These are phyloP conservation scores for Caradrina clavipalpis DNA, from an alignment of 2,888 invertebrate species.

Conservation along the genomic window DNA sequence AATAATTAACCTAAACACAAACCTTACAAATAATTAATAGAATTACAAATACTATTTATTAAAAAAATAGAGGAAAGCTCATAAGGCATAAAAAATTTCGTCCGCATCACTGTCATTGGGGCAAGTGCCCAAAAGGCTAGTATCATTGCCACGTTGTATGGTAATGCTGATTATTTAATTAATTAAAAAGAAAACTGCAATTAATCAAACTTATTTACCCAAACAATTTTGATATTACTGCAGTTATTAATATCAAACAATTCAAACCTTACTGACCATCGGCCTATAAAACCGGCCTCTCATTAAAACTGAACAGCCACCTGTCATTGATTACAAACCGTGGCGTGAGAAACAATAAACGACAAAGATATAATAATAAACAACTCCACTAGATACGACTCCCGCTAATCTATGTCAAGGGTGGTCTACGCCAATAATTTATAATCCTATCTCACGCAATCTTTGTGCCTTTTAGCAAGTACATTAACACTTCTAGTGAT, in stretches of 20 bases:
- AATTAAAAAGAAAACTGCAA: too few relatives aligned
- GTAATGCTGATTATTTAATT: too few relatives aligned
- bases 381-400: slow-evolving; percentile 50
- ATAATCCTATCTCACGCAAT: slow-evolving; percentile 53
- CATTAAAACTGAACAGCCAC: slow-evolving; percentile 39
- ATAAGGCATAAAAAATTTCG: too few relatives aligned
- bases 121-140: too few relatives aligned
- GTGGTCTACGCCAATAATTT: slow-evolving; percentile 50
- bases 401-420: slow-evolving; percentile 58
- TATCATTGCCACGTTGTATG: too few relatives aligned
- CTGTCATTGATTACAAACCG: slow-evolving; percentile 48
- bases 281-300: slow-evolving; percentile 33
- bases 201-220: too few relatives aligned
- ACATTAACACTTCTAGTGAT: slow-evolving; percentile 63
- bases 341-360: slow-evolving; percentile 58
- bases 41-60: too few relatives aligned
- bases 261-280: slow-evolving; percentile 1
- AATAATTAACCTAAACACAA: too few relatives aligned
- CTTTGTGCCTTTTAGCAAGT: slow-evolving; percentile 36
- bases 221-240: too few relatives aligned
- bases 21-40: too few relatives aligned
- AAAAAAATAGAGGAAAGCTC: too few relatives aligned
- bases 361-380: slow-evolving; percentile 55
- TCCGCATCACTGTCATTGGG: too few relatives aligned
- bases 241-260: slow-evolving; percentile 4